Base-by-base conservation (phyloP, 1,140 invertebrate genomes). In the Drosophila athabasca region DNA sequence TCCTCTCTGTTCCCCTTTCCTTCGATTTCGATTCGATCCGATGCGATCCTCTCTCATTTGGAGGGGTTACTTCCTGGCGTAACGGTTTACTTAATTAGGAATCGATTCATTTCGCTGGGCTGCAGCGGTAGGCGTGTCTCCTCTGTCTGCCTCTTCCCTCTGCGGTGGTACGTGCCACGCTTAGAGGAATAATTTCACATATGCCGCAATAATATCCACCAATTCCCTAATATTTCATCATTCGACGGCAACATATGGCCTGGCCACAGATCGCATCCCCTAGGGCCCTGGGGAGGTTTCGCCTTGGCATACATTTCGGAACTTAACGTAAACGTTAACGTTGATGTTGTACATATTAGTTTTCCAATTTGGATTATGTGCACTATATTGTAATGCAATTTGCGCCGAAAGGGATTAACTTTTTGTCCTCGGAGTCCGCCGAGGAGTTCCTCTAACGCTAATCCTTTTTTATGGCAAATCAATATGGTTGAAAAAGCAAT, bases 51-150 rank as follows among this genome's bases (percentile, higher is more conserved):
- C 41, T 9, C 45, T 52, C 7, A n/a, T 53, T 44, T 15, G 39
- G 17, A 57, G 59, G 29, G 49, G 48, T 13, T 26, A 57, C 43
- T 50, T 58, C 39, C 49, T 58, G 48, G 45, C 67, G 69, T 67
- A 69, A 73, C 69, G 79, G 79, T 75, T 75, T 48, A 17, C 53
- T 54, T 83, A 82, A 83, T 83, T 83, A 60, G 53, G 45, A 84
- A 79, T 84, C 80, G 80, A 79, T 84, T 84, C 51, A 62, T 50
- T 69, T 51, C 39, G 62, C 50, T 62, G 50, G 13, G 22, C 9
- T 29, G 51, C 51, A 8, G 35, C 35, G 35, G 55, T 65, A 31
- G 79, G 70, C 61, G 65, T 78, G 65, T 57, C 59, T 26, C 22
- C 22, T 39, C 22, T 26, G 22, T 26, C n/a, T 46, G 17, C 51